Base-by-base conservation (phyloP, 2,797 vertebrate genomes). In the Anolis apletophallus region DNA sequence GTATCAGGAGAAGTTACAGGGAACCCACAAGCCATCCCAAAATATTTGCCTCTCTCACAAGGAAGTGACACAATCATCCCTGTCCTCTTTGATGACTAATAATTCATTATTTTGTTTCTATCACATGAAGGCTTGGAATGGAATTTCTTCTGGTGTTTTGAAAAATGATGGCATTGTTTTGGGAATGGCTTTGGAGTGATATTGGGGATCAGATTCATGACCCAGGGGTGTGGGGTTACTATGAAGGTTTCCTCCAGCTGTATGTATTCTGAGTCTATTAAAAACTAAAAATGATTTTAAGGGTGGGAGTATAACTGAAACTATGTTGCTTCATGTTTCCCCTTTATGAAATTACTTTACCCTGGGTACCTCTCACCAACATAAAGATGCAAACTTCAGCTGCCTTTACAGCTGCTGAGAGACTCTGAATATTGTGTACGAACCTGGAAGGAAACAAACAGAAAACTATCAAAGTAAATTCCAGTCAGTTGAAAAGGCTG, bases 401-500 rank as follows among this genome's bases (percentile, higher is more conserved):
- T 88, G 91, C 26, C 84, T 83, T 93, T 85, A 61, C 14, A 75
- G 87, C 59, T 64, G 90, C 91, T 86, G 82, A 91, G 90, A 81
- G 17, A 32, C 52, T 91, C 88, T 46, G 89, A 79, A 57, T 26
- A 74, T 80, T 88, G 21, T 88, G 46, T 86, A 77, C 32, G 89
- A 90, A 85, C 26, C 57, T 88, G 81, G 34, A 89, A 93, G 88
- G 87, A 90, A 86, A 88, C 87, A 85, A 92, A 89, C 23, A 88
- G 40, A 46, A 59, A 81, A 72, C 86, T 90, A 91, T 87, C 88
- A 93, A 91, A 93, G 91, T 75, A 91, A 90, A 93, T 92, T 85
- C 85, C 82, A 82, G 36, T 88, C 90, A 89, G 57, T n/a, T 87
- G 88, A 93, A 94, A 92, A 89, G 87, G 83, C 84, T 9, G 4